Evolutionary conservation across 2,888 invertebrate species (phyloP), one percentile per base, ranked within the genome.

Genomic region (Nemotelus nigrinus): DNA sequence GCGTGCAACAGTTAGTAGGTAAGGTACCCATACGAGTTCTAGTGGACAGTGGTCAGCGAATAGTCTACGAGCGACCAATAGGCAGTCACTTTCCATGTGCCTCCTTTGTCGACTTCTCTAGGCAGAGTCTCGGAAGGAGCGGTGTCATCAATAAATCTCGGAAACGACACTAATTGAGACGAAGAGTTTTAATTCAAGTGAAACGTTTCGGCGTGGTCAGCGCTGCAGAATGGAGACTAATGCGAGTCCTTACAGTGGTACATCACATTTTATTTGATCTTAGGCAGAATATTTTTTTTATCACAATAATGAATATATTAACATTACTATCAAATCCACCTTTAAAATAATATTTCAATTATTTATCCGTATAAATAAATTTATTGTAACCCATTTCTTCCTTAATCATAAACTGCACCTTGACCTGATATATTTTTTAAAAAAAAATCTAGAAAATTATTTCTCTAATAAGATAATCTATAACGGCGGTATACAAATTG

Each of bases 81-180:
- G 25, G 25, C 25, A 43, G 2, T 1, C 10, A 57, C 57, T 8
- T 25, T 57, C 57, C 5, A 10, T 10, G 10, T 10, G 3, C n/a
- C 57, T 63, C 63, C 63, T 63, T 44, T 55, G 71, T 57, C 7
- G 25, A 25, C 45, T 60, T 48, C 50, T 47, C 63, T 74, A 74
- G 74, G 39, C 48, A 60, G 8, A 55, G 63, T 6, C 43, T 10
- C 44, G 55, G 10, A 53, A 55, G 47, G 41, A 41, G 48, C 60
- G 43, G 44, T 65, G 65, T 64, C 70, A 72, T 72, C 78, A 76
- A 79, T 79, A 79, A 79, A 79, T 79, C 78, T 79, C 68, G n/a
- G 70, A 60, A 76, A 67, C 71, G 79, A 78, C 78, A 78, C 76
- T 78, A 79, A 79, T 78, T 79, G 79, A 76, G 79, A 77, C 75